Evolutionary conservation across 2,888 invertebrate genomes (phyloP).

Genomic region (Cheilosia vulpina): DNA sequence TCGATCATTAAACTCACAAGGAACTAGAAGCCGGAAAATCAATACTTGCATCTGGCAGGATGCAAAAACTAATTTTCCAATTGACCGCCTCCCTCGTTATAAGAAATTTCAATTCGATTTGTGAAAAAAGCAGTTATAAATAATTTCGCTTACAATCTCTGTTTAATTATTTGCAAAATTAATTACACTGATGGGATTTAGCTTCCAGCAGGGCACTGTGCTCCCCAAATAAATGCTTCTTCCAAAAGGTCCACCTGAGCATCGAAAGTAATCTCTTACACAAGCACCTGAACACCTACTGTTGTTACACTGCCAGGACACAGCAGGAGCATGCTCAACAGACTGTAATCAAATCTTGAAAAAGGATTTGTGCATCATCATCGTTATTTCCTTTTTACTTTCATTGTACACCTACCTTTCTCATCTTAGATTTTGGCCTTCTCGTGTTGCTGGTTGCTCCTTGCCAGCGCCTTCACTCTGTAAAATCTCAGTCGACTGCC

Average conservation of each 20-base stretch:
- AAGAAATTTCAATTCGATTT: constrained; percentile 28
- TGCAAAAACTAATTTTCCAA: constrained; percentile 1
- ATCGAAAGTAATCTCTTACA: constrained; percentile 44
- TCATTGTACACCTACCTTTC: neutral
- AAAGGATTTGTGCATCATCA: constrained; percentile 61
- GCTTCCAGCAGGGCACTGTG: neutral
- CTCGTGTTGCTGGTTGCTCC: constrained; percentile 10
- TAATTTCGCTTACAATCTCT: constrained; percentile 42
- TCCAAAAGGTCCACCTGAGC: constrained; percentile 5
- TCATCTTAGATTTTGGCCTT: neutral
- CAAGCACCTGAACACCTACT: neutral
- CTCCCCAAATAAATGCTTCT: neutral
- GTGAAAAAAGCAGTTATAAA: constrained; percentile 7
- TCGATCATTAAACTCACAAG: too few relatives aligned
- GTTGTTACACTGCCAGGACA: neutral
- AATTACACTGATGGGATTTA: constrained; percentile 63
- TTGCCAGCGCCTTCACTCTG: constrained; percentile 10
- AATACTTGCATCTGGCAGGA: neutral
- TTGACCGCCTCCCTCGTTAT: constrained; percentile 4
- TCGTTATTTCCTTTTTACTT: constrained; percentile 8
- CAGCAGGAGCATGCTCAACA: constrained; percentile 23
- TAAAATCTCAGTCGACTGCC: constrained; percentile 23
- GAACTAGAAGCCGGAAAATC: too few relatives aligned
- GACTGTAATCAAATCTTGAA: constrained; percentile 64
- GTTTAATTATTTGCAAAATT: constrained; percentile 63